Percentiles rank a stretch among this genome's conserved stretches.
These are phyloP conservation scores for Nomada goodeniana DNA, from an alignment of 2,888 invertebrate genomes.

Conservation along the genomic window DNA sequence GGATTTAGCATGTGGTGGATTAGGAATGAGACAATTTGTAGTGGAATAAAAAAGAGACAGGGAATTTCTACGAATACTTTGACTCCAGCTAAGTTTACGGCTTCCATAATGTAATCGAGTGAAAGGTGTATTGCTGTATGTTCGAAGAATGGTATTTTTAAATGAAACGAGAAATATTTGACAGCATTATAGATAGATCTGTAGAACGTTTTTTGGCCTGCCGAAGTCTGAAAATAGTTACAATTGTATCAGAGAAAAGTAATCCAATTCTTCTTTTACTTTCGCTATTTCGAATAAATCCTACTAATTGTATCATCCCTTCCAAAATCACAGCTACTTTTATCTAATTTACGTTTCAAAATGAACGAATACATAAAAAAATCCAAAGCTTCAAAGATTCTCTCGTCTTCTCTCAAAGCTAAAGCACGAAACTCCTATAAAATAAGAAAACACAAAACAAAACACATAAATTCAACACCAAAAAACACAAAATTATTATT, in stretches of 20 bases:
- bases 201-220: not conserved
- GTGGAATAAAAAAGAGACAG: slow-evolving; percentile 32
- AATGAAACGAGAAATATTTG: not conserved
- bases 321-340: not conserved
- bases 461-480: too few relatives aligned
- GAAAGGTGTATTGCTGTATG: slow-evolving; percentile 10
- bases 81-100: slow-evolving; percentile 16
- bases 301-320: too few relatives aligned
- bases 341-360: too few relatives aligned
- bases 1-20: slow-evolving; percentile 17
- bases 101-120: slow-evolving; percentile 14
- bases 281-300: too few relatives aligned
- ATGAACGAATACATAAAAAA: too few relatives aligned
- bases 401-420: too few relatives aligned
- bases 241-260: not conserved
- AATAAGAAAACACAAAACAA: too few relatives aligned
- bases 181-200: not conserved
- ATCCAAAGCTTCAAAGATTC: too few relatives aligned
- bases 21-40: slow-evolving; percentile 17
- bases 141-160: slow-evolving; percentile 14
- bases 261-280: not conserved
- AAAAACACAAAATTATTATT: too few relatives aligned
- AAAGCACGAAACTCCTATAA: too few relatives aligned
- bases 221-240: not conserved
- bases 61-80: slow-evolving; percentile 16